Evolutionary conservation across 1,140 invertebrate species (phyloP), one percentile per base, ranked within the genome.

Genomic region (Chironomus tepperi): DNA sequence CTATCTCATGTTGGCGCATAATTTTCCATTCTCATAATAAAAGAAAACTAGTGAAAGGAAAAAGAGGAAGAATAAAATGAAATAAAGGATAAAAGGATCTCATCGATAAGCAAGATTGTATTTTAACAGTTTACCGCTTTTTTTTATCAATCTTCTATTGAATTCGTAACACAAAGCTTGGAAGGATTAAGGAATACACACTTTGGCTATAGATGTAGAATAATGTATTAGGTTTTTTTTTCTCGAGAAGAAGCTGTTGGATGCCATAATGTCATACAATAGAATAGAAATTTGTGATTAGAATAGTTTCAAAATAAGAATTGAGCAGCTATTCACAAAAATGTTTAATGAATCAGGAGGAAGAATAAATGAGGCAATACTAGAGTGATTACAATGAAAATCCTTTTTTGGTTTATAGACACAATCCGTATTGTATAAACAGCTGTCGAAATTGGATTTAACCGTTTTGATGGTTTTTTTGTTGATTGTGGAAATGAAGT

Each of bases 301-400:
- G 47, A n/a, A 57, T 57, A 57, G 24, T 34, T 34, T 34, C 2
- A 34, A 34, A 34, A 34, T 2, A 34, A 34, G 15, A 57, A n/a
- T n/a, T 12, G 65, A 70, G 19, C 8, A 19, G 65, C 19, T 21
- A 70, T 70, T 19, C 5, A 70, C 16, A 70, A 70, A 70, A 70
- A 18, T 70, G 65, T 18, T 70, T 70, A 70, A 70, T 70, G 65
- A 70, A 70, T 70, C 65, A 70, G n/a, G n/a, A 57, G n/a, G n/a
- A 57, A 34, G n/a, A 57, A 57, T 12, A n/a, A 57, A 57, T 12
- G n/a, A 57, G 47, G n/a, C 9, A 57, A 57, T n/a, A 12, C 47
- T 2, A 57, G 12, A 47, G 9, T n/a, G 10, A 12, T n/a, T n/a
- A n/a, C 47, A n/a, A 10, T 57, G 47, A 57, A 57, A 47, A 57